Evolutionary conservation across 2,888 invertebrate species (phyloP), one percentile per base, ranked within the genome.

Genomic region (Cerastoderma edule): DNA sequence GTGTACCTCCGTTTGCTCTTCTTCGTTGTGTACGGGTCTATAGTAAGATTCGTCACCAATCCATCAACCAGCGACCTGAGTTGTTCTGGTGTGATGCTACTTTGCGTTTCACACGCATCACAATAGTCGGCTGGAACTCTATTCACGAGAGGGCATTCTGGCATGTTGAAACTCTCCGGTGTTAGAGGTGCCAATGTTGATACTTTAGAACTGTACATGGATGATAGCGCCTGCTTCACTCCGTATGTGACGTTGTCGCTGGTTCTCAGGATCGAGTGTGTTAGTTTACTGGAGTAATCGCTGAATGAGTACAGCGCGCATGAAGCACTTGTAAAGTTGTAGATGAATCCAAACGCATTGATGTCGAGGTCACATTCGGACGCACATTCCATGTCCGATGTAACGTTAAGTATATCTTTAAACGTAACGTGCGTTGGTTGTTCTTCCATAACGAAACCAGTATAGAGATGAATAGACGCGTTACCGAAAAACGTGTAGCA

Each of bases 1-100:
- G 33, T 22, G 33, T 57, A 57, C 22, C 33, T 57, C 33, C 33
- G 57, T 57, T 57, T 57, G 33, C 33, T 57, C 33, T 57, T 57
- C 16, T n/a, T 33, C 3, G 57, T 57, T 32, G 27, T 32, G 19
- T 32, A 30, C 28, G 32, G 33, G n/a, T 57, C 57, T 28, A 57
- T 57, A 8, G 57, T 57, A 10, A 57, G 33, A 33, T 57, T 57
- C 33, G 16, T 57, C 8, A 57, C n/a, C 0, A 57, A 1, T n/a
- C 33, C 57, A 57, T 57, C 33, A 5, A 57, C 57, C 4, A 57
- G 4, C 8, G 16, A 22, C 28, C 33, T n/a, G 32, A 57, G 16
- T n/a, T 57, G 32, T n/a, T 57, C 33, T 1, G 5, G 19, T 28
- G 57, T 57, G 28, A 13, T 32, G 19, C 33, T n/a, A n/a, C n/a